These are phyloP conservation scores for Anolis carolinensis DNA, from an alignment of 2,113 vertebrate genomes.

Conservation along the genomic window DNA sequence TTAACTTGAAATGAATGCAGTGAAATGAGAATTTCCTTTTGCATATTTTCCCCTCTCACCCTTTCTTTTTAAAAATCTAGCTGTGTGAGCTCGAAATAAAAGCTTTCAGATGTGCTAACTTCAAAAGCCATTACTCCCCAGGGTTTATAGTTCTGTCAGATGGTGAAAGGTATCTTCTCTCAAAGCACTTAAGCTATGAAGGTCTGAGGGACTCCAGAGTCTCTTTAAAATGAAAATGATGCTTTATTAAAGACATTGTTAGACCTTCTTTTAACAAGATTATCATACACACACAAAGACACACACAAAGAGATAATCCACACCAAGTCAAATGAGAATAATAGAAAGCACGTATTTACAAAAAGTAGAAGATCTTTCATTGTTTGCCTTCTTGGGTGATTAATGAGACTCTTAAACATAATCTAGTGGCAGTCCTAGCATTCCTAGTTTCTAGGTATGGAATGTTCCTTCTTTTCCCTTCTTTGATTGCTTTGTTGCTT, in stretches of 20 bases:
- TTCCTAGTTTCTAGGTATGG: too few relatives aligned
- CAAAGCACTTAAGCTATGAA: background rate
- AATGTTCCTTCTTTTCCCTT: too few relatives aligned
- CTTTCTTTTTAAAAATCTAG: background rate
- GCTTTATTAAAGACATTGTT: background rate
- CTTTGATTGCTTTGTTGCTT: too few relatives aligned
- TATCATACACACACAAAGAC: too few relatives aligned
- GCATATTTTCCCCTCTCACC: background rate
- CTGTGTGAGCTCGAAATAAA: background rate
- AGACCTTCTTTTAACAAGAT: background rate
- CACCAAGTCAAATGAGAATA: too few relatives aligned
- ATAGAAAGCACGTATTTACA: too few relatives aligned
- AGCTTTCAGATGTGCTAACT: slow-evolving; percentile 8
- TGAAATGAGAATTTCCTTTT: background rate
- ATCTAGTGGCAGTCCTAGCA: too few relatives aligned
- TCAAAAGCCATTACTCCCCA: slow-evolving; percentile 12
- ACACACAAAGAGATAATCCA: too few relatives aligned
- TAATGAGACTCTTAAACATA: too few relatives aligned
- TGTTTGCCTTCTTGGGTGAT: too few relatives aligned
- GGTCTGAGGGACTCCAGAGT: background rate
- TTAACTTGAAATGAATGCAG: background rate
- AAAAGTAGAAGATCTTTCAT: too few relatives aligned
- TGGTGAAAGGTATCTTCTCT: background rate
- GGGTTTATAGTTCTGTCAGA: background rate
- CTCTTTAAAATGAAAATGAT: background rate